Percentiles rank a stretch among this genome's conserved stretches.
These are phyloP conservation scores for Oxycera nigricornis DNA, from an alignment of 2,888 invertebrate genomes.

Conservation along the genomic window DNA sequence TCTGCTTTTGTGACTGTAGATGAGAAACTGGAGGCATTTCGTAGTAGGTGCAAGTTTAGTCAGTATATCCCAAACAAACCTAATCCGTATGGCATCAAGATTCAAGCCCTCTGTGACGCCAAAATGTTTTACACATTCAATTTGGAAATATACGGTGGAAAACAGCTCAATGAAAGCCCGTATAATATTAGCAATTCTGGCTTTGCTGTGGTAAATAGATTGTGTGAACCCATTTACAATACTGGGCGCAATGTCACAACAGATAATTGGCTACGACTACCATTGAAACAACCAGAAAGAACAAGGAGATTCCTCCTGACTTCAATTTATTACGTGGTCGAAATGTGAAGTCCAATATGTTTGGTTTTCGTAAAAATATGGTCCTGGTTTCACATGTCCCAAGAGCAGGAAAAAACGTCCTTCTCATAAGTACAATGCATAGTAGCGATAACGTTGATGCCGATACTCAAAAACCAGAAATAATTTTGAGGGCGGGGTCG, in stretches of 20 bases:
- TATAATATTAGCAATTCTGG: not conserved
- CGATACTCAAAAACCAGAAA: not conserved
- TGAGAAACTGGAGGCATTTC: not conserved
- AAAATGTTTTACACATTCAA: not conserved
- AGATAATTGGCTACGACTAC: not conserved
- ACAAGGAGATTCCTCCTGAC: not conserved
- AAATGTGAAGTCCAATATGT: not conserved
- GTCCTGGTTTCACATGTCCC: not conserved
- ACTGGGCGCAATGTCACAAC: not conserved
- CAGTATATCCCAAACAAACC: not conserved
- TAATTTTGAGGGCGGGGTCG: not conserved
- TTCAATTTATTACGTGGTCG: not conserved
- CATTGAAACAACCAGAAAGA: not conserved
- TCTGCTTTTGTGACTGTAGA: not conserved
- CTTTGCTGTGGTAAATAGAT: not conserved
- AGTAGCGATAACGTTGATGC: not conserved
- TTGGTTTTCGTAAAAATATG: not conserved
- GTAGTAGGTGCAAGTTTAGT: not conserved
- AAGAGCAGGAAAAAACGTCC: not conserved
- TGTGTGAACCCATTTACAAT: not conserved
- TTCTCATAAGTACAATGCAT: not conserved
- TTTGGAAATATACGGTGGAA: not conserved
- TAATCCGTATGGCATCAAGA: not conserved
- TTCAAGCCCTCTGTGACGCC: not conserved
- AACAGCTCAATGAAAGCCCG: not conserved